Base-by-base conservation (phyloP, 2,888 invertebrate species). In the Temnothorax rugatulus region DNA sequence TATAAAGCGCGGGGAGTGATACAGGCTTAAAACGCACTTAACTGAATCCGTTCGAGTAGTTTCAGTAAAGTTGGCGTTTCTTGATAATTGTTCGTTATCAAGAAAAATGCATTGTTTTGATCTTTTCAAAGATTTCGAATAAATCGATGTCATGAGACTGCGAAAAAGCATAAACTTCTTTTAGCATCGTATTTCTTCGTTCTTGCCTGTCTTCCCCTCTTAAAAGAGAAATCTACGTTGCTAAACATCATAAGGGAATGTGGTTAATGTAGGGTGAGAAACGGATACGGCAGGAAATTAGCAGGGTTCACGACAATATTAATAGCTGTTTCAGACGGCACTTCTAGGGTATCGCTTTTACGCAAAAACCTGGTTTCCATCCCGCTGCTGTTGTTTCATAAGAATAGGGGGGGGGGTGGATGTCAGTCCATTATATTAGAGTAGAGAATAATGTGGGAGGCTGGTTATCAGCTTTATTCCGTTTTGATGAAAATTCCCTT, bases 241-340 rank as follows among this genome's bases (percentile, higher is more conserved):
- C 76, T 34, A 47, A 76, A 34, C 34, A 34, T 71, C 47, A 44
- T 41, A 13, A 63, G 54, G 38, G 64, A 68, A 61, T 34, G 79
- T 63, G 38, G 61, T 69, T 79, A 68, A 54, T 38, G 76, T 41
- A 59, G 68, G n/a, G 15, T 61, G 63, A 61, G 82, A 76, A 85
- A 84, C 50, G 75, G 71, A 87, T 86, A 87, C 83, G 74, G 76
- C 66, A 68, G 71, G 57, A 84, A 84, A 87, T 88, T 82, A 85
- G 61, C 47, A 50, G 82, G 59, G 57, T 81, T 34, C 50, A 52
- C 79, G 71, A 84, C 69, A 47, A 81, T 85, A 81, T 86, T 86
- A 83, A 88, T 86, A 75, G 84, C 61, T 84, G 73, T 52, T 82
- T 83, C 54, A 47, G 59, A 74, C 76, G 68, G 54, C 87, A 88